Base-by-base conservation (phyloP, 2,113 vertebrate genomes). In the Manacus vitellinus region DNA sequence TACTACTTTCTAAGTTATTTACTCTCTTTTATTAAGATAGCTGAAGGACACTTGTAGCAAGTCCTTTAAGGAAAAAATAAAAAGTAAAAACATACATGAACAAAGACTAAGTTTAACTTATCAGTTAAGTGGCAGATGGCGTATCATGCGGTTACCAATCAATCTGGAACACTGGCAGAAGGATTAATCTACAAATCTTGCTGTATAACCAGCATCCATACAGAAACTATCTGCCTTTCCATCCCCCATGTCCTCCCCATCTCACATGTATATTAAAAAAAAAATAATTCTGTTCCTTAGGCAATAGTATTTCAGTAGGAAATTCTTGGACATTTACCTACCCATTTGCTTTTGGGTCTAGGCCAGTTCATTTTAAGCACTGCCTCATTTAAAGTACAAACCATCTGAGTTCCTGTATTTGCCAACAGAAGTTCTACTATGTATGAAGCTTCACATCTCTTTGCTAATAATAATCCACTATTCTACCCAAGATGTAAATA, bases 111-210 rank as follows among this genome's bases (percentile, higher is more conserved):
- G 82, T 94, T 56, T 80, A 94, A 85, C 56, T 43, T 56, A 95
- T 79, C 41, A 72, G 72, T 66, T 94, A 87, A 88, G 47, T 85
- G 81, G 91, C 95, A 97, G 88, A 96, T 73, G 80, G 77, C 27
- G 75, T 59, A 68, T 88, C 73, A 90, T 16, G 41, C 28, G 46
- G 81, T 9, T 24, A 81, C 31, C 22, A 75, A 92, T 88, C 89
- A 88, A 54, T 93, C 49, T 92, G 44, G 55, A 77, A 73, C 88
- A 88, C 2, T 79, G 73, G 52, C 65, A 94, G 86, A 86, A 83
- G 31, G 37, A 93, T 75, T 94, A 75, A 80, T 92, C 68, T 77
- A 73, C 49, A 82, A 73, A 76, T 89, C 65, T 79, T 72, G 55
- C 76, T 78, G 49, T 22, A 52, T 58, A 96, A 49, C 54, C 55